Conservation (phyloP, 1,140 invertebrate species). For the Homalodisca vitripennis region DNA sequence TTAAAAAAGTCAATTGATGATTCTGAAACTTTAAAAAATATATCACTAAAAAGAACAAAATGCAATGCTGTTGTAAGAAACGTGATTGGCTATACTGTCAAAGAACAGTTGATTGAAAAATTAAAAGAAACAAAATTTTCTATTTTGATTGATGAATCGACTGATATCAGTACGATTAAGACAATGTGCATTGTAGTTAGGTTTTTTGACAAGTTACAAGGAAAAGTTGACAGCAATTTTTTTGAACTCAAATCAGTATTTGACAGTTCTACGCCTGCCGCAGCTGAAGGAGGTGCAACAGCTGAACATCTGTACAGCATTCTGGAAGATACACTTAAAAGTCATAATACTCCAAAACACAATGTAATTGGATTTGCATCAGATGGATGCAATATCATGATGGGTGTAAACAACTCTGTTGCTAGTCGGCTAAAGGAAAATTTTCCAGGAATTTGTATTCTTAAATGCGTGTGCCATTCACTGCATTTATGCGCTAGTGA, state of each 20-base stretch:
- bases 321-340: slow-evolving; percentile 40
- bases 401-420: slow-evolving; percentile 46
- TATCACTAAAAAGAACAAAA: slow-evolving; percentile 34
- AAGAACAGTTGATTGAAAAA: slow-evolving; percentile 32
- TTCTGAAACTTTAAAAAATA: slow-evolving; percentile 32
- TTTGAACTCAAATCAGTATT: slow-evolving; percentile 45
- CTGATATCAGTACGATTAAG: slow-evolving; percentile 38
- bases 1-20: slow-evolving; percentile 24
- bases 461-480: slow-evolving; percentile 49
- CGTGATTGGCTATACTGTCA: slow-evolving; percentile 36
- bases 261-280: slow-evolving; percentile 35
- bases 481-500: slow-evolving; percentile 45
- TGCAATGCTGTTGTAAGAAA: slow-evolving; percentile 36
- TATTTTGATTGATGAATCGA: slow-evolving; percentile 42
- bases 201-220: slow-evolving; percentile 41
- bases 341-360: slow-evolving; percentile 40
- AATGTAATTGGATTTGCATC: slow-evolving; percentile 48
- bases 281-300: slow-evolving; percentile 37
- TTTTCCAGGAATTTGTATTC: slow-evolving; percentile 43
- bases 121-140: slow-evolving; percentile 37
- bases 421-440: slow-evolving; percentile 38
- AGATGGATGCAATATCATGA: slow-evolving; percentile 47
- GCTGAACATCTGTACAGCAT: slow-evolving; percentile 42
- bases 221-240: slow-evolving; percentile 42
- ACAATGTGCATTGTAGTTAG: slow-evolving; percentile 36